Conservation (phyloP, 2,888 invertebrate species). For the Pomacea canaliculata region DNA sequence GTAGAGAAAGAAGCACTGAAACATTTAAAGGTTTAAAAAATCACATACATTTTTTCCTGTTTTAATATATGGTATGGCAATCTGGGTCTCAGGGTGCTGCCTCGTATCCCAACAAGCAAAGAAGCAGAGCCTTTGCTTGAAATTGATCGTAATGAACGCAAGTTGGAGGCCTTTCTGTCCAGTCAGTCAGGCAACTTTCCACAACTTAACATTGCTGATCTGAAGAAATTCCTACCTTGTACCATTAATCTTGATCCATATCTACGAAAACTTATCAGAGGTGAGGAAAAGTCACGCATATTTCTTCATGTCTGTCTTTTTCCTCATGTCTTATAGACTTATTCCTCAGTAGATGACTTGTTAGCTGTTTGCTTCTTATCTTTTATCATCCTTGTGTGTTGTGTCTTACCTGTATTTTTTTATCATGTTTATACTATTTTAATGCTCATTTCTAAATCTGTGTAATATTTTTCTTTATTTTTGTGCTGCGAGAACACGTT, state of each 20-base stretch:
- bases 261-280: constrained; percentile 95
- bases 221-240: constrained; percentile 96
- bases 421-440: background rate
- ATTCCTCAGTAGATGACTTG: background rate
- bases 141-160: constrained; percentile 93
- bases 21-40: no score
- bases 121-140: constrained; percentile 91
- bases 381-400: no score
- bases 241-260: constrained; percentile 99
- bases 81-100: constrained; percentile 40
- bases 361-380: no score
- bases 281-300: constrained; percentile 71
- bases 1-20: no score
- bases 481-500: no score
- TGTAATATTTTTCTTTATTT: no score
- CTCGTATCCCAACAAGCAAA: constrained; percentile 81
- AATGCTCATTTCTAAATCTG: no score
- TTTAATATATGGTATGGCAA: no score
- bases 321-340: background rate
- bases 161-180: constrained; percentile 91
- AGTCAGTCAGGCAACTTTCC: constrained; percentile 75
- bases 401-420: background rate
- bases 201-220: constrained; percentile 70
- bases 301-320: constrained; percentile 1
- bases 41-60: no score